These are phyloP conservation scores for Hippoglossus stenolepis DNA, from an alignment of 2,113 vertebrate genomes.

Conservation along the genomic window DNA sequence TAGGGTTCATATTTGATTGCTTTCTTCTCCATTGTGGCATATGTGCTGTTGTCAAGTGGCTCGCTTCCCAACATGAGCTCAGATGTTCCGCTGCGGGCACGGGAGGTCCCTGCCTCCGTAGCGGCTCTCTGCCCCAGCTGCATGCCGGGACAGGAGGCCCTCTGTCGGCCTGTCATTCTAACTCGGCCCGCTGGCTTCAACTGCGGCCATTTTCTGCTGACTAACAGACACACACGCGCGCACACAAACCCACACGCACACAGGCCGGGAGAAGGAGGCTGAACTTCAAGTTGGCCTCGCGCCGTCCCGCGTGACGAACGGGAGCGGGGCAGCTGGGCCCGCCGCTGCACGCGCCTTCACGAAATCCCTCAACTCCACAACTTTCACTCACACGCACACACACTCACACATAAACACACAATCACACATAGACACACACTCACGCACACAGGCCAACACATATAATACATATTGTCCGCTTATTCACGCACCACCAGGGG, in stretches of 20 bases:
- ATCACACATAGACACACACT: not conserved
- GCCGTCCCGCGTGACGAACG: constrained; percentile 46
- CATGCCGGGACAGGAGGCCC: constrained; percentile 78
- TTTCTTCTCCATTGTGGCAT: not conserved
- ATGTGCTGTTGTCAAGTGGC: constrained; percentile 9
- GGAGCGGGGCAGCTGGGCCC: constrained; percentile 20
- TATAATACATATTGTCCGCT: constrained; percentile 28
- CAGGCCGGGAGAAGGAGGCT: constrained; percentile 42
- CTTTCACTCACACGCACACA: constrained; percentile 24
- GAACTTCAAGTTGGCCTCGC: constrained; percentile 79
- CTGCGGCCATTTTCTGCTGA: constrained; percentile 95
- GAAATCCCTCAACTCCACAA: constrained; percentile 36
- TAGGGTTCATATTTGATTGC: not conserved
- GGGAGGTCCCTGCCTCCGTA: not conserved
- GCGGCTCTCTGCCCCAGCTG: constrained; percentile 30
- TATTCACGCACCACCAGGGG: constrained; percentile 25
- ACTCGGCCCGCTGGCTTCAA: constrained; percentile 82
- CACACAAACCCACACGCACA: constrained; percentile 47
- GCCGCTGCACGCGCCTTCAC: not conserved
- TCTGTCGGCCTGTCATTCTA: constrained; percentile 80
- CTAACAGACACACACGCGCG: constrained; percentile 56
- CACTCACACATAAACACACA: not conserved
- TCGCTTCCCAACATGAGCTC: constrained; percentile 1
- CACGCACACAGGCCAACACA: not conserved
- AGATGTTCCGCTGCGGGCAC: constrained; percentile 3